Evolutionary conservation across 1,140 invertebrate genomes (phyloP).

Genomic region (Ganaspis sp.): DNA sequence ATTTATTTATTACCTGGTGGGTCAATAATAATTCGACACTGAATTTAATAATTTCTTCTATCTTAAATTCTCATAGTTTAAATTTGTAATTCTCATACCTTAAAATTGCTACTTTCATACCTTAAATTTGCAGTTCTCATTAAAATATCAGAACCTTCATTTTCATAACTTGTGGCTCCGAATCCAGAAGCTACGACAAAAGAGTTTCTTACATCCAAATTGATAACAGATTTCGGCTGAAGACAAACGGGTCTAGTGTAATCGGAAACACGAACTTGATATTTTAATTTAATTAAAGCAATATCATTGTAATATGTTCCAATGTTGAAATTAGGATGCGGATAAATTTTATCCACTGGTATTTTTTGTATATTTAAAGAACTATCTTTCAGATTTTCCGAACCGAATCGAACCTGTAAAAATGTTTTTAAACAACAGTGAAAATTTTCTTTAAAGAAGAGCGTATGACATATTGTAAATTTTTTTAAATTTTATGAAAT

Average conservation of each 20-base stretch:
- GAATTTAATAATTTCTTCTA: no score
- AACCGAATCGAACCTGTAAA: conserved; percentile 67
- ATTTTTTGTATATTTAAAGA: conserved; percentile 58
- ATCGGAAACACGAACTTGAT: conserved; percentile 52
- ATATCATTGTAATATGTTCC: conserved; percentile 75
- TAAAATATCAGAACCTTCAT: conserved; percentile 47
- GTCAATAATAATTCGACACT: no score
- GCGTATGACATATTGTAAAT: no score
- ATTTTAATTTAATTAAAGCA: conserved; percentile 72
- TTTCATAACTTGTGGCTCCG: conserved; percentile 59
- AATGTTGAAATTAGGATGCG: conserved; percentile 71
- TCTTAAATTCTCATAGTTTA: no score
- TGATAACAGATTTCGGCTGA: conserved; percentile 63
- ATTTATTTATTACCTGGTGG: no score
- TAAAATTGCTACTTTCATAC: no score
- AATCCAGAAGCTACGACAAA: conserved; percentile 67
- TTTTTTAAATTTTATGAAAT: no score
- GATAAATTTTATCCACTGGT: conserved; percentile 57
- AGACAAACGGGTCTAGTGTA: conserved; percentile 73
- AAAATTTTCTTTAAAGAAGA: no score
- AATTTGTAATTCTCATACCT: background rate
- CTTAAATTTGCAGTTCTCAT: conserved; percentile 62
- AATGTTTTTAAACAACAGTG: background rate
- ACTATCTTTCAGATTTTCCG: conserved; percentile 56
- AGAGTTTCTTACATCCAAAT: conserved; percentile 45